Conservation (phyloP, 2,888 invertebrate genomes). For the Sturmia bella region DNA sequence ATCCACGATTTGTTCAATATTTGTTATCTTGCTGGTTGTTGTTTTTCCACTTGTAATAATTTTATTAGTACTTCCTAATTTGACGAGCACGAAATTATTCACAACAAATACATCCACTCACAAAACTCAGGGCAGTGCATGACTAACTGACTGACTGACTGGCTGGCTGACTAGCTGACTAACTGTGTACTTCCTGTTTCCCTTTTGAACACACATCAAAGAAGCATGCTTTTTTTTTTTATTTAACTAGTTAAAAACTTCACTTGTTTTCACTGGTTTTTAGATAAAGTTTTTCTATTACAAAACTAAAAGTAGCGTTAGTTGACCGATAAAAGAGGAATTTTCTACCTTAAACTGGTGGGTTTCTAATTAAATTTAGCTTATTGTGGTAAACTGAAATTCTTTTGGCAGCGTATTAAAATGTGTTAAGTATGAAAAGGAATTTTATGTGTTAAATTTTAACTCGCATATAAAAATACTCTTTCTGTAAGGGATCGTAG, state of each 20-base stretch:
- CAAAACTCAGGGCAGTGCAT: background rate
- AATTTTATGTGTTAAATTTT: too few species aligned
- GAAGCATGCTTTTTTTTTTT: conserved; percentile 1
- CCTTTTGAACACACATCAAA: conserved; percentile 44
- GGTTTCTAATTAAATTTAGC: background rate
- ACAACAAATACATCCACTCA: conserved; percentile 3
- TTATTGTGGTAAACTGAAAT: background rate
- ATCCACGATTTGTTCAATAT: conserved; percentile 20
- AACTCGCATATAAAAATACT: too few species aligned
- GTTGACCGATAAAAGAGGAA: conserved; percentile 17
- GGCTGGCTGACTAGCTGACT: conserved; percentile 18
- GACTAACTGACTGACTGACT: conserved; percentile 45
- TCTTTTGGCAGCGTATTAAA: too few species aligned
- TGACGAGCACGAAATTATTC: conserved; percentile 1
- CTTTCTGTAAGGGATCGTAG: too few species aligned
- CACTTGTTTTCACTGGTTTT: conserved; percentile 11
- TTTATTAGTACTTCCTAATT: conserved; percentile 45
- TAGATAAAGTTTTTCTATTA: conserved; percentile 5
- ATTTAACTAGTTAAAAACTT: conserved; percentile 21
- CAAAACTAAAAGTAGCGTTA: conserved; percentile 28
- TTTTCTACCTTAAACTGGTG: background rate
- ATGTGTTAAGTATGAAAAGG: too few species aligned
- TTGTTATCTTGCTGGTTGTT: conserved; percentile 28
- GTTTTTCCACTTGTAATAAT: conserved; percentile 16
- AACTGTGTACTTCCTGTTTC: conserved; percentile 68